Conservation (phyloP, 2,113 vertebrate species). For the Ptychochromis oligacanthus region DNA sequence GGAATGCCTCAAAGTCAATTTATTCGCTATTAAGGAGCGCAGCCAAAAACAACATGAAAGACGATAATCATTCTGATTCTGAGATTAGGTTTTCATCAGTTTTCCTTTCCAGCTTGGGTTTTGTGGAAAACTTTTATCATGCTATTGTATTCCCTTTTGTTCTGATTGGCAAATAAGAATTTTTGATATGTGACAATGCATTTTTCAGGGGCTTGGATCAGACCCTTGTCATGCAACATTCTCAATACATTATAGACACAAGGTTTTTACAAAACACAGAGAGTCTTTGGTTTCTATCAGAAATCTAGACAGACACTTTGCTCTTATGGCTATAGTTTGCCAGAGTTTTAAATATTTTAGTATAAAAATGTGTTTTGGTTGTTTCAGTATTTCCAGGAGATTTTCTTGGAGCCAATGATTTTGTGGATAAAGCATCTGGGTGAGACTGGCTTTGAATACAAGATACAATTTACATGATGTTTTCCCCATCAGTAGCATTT, state of each 20-base stretch:
- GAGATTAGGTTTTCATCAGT: slow-evolving; percentile 24
- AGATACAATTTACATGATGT: background rate
- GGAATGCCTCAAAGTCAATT: slow-evolving; percentile 64
- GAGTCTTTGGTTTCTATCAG: slow-evolving; percentile 39
- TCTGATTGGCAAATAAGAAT: background rate
- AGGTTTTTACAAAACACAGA: slow-evolving; percentile 16
- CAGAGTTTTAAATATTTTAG: slow-evolving; percentile 43
- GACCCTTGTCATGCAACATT: background rate
- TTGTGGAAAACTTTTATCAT: background rate
- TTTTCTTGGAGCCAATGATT: slow-evolving; percentile 55
- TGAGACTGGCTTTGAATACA: slow-evolving; percentile 16
- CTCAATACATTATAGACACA: background rate
- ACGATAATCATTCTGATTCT: slow-evolving; percentile 42
- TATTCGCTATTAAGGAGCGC: slow-evolving; percentile 63
- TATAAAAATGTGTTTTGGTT: slow-evolving; percentile 48
- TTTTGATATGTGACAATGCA: slow-evolving; percentile 19
- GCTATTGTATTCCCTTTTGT: background rate
- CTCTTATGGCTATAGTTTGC: slow-evolving; percentile 51
- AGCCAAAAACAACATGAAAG: slow-evolving; percentile 49
- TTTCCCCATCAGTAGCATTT: slow-evolving; percentile 6
- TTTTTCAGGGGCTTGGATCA: slow-evolving; percentile 23
- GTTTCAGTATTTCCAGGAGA: slow-evolving; percentile 30
- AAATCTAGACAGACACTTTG: slow-evolving; percentile 5
- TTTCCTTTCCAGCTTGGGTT: slow-evolving; percentile 22
- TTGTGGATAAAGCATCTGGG: slow-evolving; percentile 28